Conservation (phyloP, 2,888 invertebrate genomes). For the Meiosimyza platycephala region DNA sequence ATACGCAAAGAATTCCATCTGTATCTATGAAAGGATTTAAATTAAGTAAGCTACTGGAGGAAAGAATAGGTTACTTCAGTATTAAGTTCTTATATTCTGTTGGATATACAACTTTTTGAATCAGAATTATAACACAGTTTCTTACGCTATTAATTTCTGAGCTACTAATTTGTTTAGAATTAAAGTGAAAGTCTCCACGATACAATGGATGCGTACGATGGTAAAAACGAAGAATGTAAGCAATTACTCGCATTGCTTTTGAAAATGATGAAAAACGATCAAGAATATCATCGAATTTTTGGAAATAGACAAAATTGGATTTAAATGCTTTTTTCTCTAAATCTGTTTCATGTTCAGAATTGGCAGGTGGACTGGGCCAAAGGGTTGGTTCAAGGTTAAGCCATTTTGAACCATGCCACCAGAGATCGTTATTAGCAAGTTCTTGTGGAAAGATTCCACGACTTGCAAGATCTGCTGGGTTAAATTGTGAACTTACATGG, state of each 20-base stretch:
- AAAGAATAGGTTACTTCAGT: constrained; percentile 17
- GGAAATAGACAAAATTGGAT: constrained; percentile 3
- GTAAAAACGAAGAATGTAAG: constrained; percentile 30
- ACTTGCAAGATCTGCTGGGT: not conserved
- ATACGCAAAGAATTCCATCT: constrained; percentile 26
- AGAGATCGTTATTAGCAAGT: not conserved
- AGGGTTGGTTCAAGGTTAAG: not conserved
- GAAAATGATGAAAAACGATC: constrained; percentile 26
- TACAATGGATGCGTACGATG: constrained; percentile 8
- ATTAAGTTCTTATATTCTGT: constrained; percentile 29
- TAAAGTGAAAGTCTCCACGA: not conserved
- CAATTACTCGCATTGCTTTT: constrained; percentile 21
- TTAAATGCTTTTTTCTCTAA: not conserved
- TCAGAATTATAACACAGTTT: not conserved
- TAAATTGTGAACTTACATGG: not conserved
- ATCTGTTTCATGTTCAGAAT: not conserved
- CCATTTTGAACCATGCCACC: constrained; percentile 11
- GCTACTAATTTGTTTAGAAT: not conserved
- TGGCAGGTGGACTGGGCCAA: not conserved
- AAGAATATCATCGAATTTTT: not conserved
- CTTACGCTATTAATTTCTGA: not conserved
- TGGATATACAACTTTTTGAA: constrained; percentile 17
- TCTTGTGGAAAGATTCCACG: constrained; percentile 1
- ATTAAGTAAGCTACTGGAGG: constrained; percentile 20
- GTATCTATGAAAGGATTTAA: constrained; percentile 34